Evolutionary conservation across 1,140 invertebrate species (phyloP).

Genomic region (Caenorhabditis brenneri): DNA sequence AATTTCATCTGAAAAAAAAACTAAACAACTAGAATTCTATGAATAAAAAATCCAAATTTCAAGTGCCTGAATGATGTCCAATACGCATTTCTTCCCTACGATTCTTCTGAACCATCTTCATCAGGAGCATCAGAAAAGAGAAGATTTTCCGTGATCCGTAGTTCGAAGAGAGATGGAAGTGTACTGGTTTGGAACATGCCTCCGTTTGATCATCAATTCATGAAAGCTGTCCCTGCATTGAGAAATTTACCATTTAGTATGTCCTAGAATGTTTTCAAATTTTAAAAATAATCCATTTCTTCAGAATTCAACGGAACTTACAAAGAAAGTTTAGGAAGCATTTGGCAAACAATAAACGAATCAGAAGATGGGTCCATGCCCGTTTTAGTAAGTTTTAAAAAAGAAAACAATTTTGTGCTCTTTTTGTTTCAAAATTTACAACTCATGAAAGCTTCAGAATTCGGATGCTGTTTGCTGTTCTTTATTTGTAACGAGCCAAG

Average conservation of each 20-base stretch:
- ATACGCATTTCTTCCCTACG: slow-evolving; percentile 30
- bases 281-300: not conserved
- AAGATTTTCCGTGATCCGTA: slow-evolving; percentile 3
- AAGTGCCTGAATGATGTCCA: slow-evolving; percentile 44
- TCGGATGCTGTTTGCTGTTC: slow-evolving; percentile 75
- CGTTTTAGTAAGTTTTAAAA: slow-evolving; percentile 24
- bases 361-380: slow-evolving; percentile 55
- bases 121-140: not conserved
- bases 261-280: not conserved
- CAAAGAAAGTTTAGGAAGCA: slow-evolving; percentile 56
- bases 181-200: slow-evolving; percentile 51
- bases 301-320: slow-evolving; percentile 54
- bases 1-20: too few relatives aligned
- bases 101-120: slow-evolving; percentile 9
- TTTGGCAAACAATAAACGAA: slow-evolving; percentile 63
- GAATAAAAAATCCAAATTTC: not conserved
- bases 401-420: not conserved
- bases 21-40: not conserved
- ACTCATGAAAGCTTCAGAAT: slow-evolving; percentile 41
- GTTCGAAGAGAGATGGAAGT: slow-evolving; percentile 28
- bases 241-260: slow-evolving; percentile 49
- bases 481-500: slow-evolving; percentile 89
- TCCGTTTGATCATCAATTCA: slow-evolving; percentile 49
- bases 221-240: slow-evolving; percentile 15
- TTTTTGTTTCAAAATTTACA: not conserved